A percentile compares a stretch with the other conserved stretches of the same genome.
Evolutionary conservation across 2,888 invertebrate species (phyloP).

Genomic region (Pterostichus niger): DNA sequence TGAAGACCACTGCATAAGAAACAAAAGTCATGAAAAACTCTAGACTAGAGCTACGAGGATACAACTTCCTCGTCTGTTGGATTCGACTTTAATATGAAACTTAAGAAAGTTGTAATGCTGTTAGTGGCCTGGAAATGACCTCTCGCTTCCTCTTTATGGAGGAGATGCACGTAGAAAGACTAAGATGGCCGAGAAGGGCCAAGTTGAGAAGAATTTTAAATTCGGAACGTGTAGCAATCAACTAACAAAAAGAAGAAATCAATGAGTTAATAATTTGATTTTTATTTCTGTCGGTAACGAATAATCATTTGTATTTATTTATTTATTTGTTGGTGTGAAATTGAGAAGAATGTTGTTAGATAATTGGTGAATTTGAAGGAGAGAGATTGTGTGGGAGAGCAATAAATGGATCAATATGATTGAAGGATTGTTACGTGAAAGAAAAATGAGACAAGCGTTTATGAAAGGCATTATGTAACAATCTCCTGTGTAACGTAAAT

Average conservation of each 20-base stretch:
- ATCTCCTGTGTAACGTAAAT: no score
- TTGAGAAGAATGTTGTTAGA: no score
- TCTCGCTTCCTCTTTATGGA: conserved; percentile 29
- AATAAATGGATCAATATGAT: no score
- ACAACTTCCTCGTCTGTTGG: conserved; percentile 16
- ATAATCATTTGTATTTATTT: no score
- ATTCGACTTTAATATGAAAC: conserved; percentile 32
- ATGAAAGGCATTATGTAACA: no score
- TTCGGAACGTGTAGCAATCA: neutral
- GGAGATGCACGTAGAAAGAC: conserved; percentile 15
- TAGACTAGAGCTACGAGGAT: neutral
- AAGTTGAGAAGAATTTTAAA: conserved; percentile 16
- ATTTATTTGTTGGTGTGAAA: no score
- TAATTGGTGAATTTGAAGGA: no score
- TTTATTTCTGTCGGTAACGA: no score
- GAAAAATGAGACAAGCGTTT: no score
- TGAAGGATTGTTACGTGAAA: no score
- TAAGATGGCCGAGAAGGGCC: conserved; percentile 13
- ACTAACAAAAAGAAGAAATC: conserved; percentile 7
- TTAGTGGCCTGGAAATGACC: conserved; percentile 50
- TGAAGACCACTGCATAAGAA: neutral
- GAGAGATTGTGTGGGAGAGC: no score
- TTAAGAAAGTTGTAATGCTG: conserved; percentile 42
- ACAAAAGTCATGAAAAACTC: conserved; percentile 36
- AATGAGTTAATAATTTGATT: conserved; percentile 15